Percentiles rank a stretch among this genome's conserved stretches.
These are phyloP conservation scores for Austrofundulus limnaeus DNA, from an alignment of 2,113 vertebrate genomes.

Conservation along the genomic window DNA sequence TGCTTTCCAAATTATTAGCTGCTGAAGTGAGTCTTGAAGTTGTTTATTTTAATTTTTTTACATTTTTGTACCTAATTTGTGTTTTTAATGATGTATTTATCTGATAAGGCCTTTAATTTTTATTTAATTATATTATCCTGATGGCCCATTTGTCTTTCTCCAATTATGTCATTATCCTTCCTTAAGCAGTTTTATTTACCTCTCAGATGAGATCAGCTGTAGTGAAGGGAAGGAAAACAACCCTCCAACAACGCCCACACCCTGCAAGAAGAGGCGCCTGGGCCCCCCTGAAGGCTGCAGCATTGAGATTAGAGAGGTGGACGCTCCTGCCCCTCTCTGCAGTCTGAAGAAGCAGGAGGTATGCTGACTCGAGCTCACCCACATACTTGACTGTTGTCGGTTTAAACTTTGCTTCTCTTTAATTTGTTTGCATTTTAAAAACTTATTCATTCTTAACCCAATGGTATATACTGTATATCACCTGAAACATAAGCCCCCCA, in stretches of 20 bases:
- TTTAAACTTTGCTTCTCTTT: slow-evolving; percentile 42
- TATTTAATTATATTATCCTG: not conserved
- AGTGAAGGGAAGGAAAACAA: slow-evolving; percentile 70
- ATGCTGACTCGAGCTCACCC: slow-evolving; percentile 21
- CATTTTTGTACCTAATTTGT: no score
- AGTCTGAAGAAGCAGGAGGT: slow-evolving; percentile 57
- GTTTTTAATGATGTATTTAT: slow-evolving; percentile 13
- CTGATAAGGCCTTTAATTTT: slow-evolving; percentile 12
- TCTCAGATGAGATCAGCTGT: slow-evolving; percentile 53
- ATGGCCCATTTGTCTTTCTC: slow-evolving; percentile 33
- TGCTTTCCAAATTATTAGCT: slow-evolving; percentile 23
- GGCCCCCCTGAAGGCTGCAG: slow-evolving; percentile 41
- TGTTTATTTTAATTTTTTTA: not conserved
- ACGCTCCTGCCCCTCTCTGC: slow-evolving; percentile 17
- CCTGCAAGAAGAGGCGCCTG: slow-evolving; percentile 67
- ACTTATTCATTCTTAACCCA: slow-evolving; percentile 33
- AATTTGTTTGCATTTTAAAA: slow-evolving; percentile 11
- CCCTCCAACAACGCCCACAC: slow-evolving; percentile 44
- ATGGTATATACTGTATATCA: slow-evolving; percentile 6
- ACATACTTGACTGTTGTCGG: slow-evolving; percentile 32
- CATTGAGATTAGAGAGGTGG: slow-evolving; percentile 64
- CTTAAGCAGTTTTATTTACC: not conserved
- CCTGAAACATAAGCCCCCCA: not conserved
- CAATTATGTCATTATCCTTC: slow-evolving; percentile 15
- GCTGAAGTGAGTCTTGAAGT: slow-evolving; percentile 4